Base-by-base conservation (phyloP, 2,797 vertebrate genomes). In the Eulemur albifrons region DNA sequence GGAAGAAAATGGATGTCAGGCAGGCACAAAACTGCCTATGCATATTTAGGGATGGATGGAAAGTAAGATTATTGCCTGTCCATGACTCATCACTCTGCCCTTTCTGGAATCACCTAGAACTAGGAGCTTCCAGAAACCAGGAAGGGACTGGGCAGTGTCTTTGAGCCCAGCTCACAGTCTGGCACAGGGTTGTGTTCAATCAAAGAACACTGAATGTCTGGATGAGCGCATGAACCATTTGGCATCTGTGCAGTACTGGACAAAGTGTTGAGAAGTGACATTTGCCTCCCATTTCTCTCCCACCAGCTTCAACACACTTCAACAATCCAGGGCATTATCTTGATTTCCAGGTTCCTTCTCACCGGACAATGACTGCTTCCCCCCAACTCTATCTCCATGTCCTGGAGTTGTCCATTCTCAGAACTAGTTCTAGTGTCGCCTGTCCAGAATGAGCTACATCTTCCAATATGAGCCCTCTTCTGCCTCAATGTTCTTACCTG, bases 391-490 rank as follows among this genome's bases (percentile, higher is more conserved):
- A 40, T 40, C 40, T 9, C 25, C 7, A 10, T 1, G 7, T 30
- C 63, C 18, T 75, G 30, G 35, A 81, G 6, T 7, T 12, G 2
- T 32, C 79, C 69, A 18, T 30, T 59, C 81, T 88, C 40, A 73
- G 61, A 86, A n/a, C 14, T 30, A 38, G 17, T 45, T 92, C 43
- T 50, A 48, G 23, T 12, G 27, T 30, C 32, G 5, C 5, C 32
- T 30, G 57, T 9, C 9, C 17, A 61, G 83, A 89, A 75, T 17
- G 15, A 61, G 45, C 35, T 65, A 52, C 6, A 43, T 54, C 63
- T 82, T 79, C 76, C 48, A 84, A 69, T 43, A 38, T 13, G 32
- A 89, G 57, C 2, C 6, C 75, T 91, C 50, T 65, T 77, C 69
- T 80, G 25, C 2, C 12, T 80, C 67, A 32, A 2, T 61, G 27